Evolutionary conservation across 2,888 invertebrate species (phyloP), one percentile per base, ranked within the genome.

Genomic region (Tribolium freemani): DNA sequence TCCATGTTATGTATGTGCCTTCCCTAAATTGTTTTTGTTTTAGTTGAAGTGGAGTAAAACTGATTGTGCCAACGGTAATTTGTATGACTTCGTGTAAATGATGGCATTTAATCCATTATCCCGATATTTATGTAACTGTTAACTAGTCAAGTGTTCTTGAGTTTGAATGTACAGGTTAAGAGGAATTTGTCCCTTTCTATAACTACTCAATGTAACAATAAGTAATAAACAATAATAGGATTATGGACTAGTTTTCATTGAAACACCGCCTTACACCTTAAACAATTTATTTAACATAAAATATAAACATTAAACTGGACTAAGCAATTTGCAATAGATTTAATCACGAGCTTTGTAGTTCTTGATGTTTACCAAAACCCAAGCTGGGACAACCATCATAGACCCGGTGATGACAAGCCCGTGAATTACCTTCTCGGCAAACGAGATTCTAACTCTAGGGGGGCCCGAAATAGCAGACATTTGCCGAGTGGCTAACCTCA

Each of bases 291-390:
- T 63, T 63, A 66, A 64, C 51, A 58, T 31, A 56, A 45, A 66
- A 66, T 21, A 66, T 54, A 66, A 53, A 66, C 45, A 54, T 54
- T 26, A 45, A 20, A 26, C 50, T 50, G 20, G 31, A 66, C 38
- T 44, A 69, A 69, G n/a, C 10, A 38, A 53, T 21, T 51, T 30
- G 9, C 20, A 30, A 26, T 20, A 8, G 8, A 30, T 57, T 76
- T 79, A 78, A 48, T 79, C 78, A 10, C 58, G 45, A 3, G 77
- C 81, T 77, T 83, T 84, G 80, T 87, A 87, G 46, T 83, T 73
- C 56, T 83, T 83, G 56, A 87, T 80, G 77, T 87, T 81, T 44
- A 79, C 75, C 5, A 86, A 77, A 2, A 87, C 84, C 83, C 84
- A 87, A 0, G 74, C 74, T 11, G 87, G 87, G 30, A 84, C 69